phyloP scores from a whole-genome alignment of 1,140 invertebrate species.

The Littorina saxatilis region DNA sequence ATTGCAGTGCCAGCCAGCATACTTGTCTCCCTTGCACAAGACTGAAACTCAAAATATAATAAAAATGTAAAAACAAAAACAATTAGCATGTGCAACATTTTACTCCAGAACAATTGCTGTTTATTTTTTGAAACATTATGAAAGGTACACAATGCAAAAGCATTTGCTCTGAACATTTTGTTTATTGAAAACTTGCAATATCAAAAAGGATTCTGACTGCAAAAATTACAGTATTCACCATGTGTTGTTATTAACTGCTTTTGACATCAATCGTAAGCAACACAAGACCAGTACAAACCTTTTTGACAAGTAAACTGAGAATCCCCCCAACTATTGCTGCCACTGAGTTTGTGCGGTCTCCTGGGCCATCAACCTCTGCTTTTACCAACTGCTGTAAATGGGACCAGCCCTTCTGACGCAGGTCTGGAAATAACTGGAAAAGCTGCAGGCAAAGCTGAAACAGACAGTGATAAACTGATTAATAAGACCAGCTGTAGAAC shows the following conservation, averaged over 20 bases:
- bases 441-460: conserved; percentile 59
- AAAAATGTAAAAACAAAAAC: too few species aligned
- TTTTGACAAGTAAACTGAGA: not conserved
- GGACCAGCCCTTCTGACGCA: not conserved
- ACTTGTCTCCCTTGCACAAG: conserved; percentile 50
- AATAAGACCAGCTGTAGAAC: too few species aligned
- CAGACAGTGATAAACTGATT: not conserved
- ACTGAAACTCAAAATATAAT: conserved; percentile 36
- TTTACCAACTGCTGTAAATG: not conserved
- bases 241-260: not conserved
- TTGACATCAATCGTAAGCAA: not conserved
- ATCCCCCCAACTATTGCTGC: not conserved
- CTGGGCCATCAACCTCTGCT: not conserved
- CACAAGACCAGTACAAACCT: not conserved
- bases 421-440: conserved; percentile 50
- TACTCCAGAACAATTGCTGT: too few species aligned
- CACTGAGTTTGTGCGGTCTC: not conserved
- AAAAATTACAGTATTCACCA: too few species aligned
- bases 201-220: too few species aligned
- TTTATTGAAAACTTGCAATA: too few species aligned
- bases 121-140: too few species aligned
- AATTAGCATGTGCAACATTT: too few species aligned
- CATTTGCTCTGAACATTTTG: too few species aligned
- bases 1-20: conserved; percentile 58
- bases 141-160: too few species aligned